These are phyloP conservation scores for Cyprinodon diabolis DNA, from an alignment of 2,797 vertebrate genomes.

Conservation along the genomic window DNA sequence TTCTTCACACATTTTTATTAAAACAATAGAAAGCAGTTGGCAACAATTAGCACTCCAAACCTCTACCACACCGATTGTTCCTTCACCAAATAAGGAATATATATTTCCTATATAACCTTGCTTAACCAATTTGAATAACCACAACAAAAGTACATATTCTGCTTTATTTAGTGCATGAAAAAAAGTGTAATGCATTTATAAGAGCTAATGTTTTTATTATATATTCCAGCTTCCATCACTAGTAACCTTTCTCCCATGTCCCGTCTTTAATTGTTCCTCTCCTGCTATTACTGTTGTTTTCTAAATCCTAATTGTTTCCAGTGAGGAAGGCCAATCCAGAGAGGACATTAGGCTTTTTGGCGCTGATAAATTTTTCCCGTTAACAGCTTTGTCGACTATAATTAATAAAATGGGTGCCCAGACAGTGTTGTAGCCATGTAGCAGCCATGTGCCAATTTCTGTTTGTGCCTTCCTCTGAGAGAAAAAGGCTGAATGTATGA, in stretches of 20 bases:
- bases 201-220: slow-evolving; percentile 69
- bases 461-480: slow-evolving; percentile 62
- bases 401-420: slow-evolving; percentile 42
- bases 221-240: slow-evolving; percentile 73
- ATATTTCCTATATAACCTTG: slow-evolving; percentile 75
- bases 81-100: slow-evolving; percentile 64
- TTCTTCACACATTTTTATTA: slow-evolving; percentile 29
- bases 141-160: slow-evolving; percentile 70
- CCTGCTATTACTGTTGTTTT: slow-evolving; percentile 68
- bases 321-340: slow-evolving; percentile 74
- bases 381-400: slow-evolving; percentile 47
- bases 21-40: slow-evolving; percentile 27
- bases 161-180: slow-evolving; percentile 81
- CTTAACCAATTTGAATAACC: slow-evolving; percentile 75
- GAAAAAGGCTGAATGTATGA: slow-evolving; percentile 81
- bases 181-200: slow-evolving; percentile 74
- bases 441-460: slow-evolving; percentile 55
- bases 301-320: slow-evolving; percentile 71
- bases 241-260: slow-evolving; percentile 54
- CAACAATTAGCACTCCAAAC: slow-evolving; percentile 45
- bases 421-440: slow-evolving; percentile 68
- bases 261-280: slow-evolving; percentile 57
- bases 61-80: slow-evolving; percentile 40
- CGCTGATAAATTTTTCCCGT: slow-evolving; percentile 65
- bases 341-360: slow-evolving; percentile 65